phyloP scores from a whole-genome alignment of 2,888 invertebrate genomes.

The Timema cristinae region DNA sequence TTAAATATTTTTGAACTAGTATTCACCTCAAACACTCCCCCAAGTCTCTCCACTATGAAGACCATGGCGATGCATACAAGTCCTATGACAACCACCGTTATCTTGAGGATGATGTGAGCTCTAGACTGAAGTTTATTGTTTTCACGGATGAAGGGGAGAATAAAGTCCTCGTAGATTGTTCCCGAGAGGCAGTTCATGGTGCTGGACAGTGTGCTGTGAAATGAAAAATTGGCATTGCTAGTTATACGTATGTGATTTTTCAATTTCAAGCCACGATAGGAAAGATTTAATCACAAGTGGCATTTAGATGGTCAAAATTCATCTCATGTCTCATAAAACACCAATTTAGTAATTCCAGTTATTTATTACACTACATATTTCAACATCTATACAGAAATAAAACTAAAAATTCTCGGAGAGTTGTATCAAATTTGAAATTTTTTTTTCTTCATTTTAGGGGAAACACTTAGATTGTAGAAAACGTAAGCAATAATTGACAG shows the following conservation, averaged over 20 bases:
- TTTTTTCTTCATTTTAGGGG: too few species aligned
- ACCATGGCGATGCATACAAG: conserved; percentile 43
- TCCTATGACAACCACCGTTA: conserved; percentile 46
- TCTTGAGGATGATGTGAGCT: conserved; percentile 56
- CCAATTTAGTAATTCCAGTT: neutral
- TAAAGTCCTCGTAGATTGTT: conserved; percentile 61
- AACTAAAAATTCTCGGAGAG: too few species aligned
- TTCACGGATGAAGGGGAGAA: conserved; percentile 50
- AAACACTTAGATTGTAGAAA: too few species aligned
- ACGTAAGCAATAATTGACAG: too few species aligned
- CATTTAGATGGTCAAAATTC: neutral
- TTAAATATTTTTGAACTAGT: too few species aligned
- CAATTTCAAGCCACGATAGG: too few species aligned
- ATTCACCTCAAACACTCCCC: conserved; percentile 32
- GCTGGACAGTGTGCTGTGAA: conserved; percentile 57
- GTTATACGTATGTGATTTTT: too few species aligned
- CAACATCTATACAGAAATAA: neutral
- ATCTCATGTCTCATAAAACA: neutral
- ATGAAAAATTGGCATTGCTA: neutral
- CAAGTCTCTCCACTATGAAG: neutral
- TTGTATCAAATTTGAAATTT: too few species aligned
- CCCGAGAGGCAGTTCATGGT: conserved; percentile 59
- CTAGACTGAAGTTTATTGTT: conserved; percentile 49
- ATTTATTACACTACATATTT: neutral
- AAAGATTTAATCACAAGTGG: neutral